Conservation (phyloP, 2,888 invertebrate species). For the Limnephilus rhombicus region DNA sequence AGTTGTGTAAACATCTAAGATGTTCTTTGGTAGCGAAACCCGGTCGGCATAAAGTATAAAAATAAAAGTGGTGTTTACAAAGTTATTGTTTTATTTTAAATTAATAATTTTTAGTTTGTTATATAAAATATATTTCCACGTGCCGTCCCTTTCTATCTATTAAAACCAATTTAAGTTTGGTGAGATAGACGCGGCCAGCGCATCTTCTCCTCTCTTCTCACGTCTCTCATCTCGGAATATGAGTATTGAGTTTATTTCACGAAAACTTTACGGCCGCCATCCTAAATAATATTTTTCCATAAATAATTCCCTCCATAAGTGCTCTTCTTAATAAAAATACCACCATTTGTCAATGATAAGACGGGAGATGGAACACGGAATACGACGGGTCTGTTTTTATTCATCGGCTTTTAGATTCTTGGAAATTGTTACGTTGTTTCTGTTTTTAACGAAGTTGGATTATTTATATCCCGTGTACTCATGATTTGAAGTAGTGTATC, state of each 20-base stretch:
- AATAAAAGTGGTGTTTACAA: too few relatives aligned
- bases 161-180: conserved; percentile 1
- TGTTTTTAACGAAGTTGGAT: neutral
- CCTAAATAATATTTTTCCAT: conserved; percentile 12
- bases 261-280: neutral
- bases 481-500: neutral
- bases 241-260: conserved; percentile 1
- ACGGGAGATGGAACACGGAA: neutral
- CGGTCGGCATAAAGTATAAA: too few relatives aligned
- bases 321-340: conserved; percentile 24
- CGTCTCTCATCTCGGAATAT: neutral
- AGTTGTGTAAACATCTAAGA: too few relatives aligned
- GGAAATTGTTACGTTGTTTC: neutral
- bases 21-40: too few relatives aligned
- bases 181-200: neutral
- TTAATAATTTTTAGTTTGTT: neutral
- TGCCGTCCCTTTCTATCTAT: neutral
- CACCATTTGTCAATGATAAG: conserved; percentile 24
- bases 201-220: neutral
- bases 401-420: neutral
- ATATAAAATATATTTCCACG: neutral
- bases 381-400: neutral
- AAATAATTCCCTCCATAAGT: conserved; percentile 22
- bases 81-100: too few relatives aligned
- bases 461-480: neutral